Evolutionary conservation across 1,140 invertebrate genomes (phyloP), one percentile per base, ranked within the genome.

Genomic region (Oedothorax gibbosus): DNA sequence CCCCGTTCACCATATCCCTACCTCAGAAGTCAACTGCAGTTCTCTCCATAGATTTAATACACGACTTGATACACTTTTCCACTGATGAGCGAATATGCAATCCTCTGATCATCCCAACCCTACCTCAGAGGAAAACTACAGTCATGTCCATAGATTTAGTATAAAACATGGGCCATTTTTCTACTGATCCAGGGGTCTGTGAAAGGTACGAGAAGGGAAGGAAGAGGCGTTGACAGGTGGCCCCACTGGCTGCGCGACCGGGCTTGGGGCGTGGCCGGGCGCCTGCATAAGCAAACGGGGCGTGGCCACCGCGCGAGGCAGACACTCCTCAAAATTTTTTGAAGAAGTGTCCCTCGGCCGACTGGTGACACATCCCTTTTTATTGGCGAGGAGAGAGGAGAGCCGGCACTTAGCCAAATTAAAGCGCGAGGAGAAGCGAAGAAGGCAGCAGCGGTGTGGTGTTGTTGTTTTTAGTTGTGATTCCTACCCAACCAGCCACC

Each of bases 281-380:
- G 18, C 53, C 50, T 83, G 81, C 81, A 75, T 73, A 73, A 75
- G 71, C 75, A 73, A 75, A 75, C 57, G 73, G 79, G 79, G 79
- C 68, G 68, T 72, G 68, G 66, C 51, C 50, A 56, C 14, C 54
- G 35, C 71, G 71, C 81, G 57, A 69, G 69, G 35, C 35, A 35
- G 35, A 35, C 79, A 51, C 35, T 69, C 68, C 21, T 11, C 20
- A 50, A 82, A 82, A 82, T 73, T 65, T 83, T 83, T 83, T 83
- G 81, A 83, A 75, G 81, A 83, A 83, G 81, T 83, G 81, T 83
- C 81, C 81, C 81, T 75, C 71, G 54, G 35, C 71, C 71, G 60
- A 60, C 71, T 60, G 81, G 81, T 83, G 81, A 83, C 81, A 83
- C 81, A 83, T 83, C 71, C 71, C 81, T 75, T 75, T 83, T 83